A percentile compares a stretch with the other conserved stretches of the same genome.
These are phyloP conservation scores for Rachycentron canadum DNA, from an alignment of 2,797 vertebrate genomes.

Conservation along the genomic window DNA sequence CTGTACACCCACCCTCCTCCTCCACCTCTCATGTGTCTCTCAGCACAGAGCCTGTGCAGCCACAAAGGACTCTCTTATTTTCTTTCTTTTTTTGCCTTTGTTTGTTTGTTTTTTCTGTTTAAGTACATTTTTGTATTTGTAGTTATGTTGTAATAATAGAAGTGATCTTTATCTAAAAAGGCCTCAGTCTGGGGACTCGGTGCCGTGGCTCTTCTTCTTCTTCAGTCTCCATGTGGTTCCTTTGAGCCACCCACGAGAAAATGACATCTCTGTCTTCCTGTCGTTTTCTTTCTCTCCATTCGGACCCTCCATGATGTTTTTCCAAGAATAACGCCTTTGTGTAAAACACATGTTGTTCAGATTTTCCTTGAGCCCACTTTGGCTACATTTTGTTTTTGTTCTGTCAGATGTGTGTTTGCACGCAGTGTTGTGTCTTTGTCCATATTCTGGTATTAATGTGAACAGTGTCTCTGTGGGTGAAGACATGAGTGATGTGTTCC, in stretches of 20 bases:
- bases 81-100: conserved; percentile 40
- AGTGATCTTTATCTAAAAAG: not conserved
- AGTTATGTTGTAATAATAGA: not conserved
- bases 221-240: conserved; percentile 84
- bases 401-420: conserved; percentile 55
- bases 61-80: conserved; percentile 41
- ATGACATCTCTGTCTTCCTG: conserved; percentile 44
- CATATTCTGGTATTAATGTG: conserved; percentile 46
- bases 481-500: conserved; percentile 26
- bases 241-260: conserved; percentile 80
- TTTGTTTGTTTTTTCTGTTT: conserved; percentile 35
- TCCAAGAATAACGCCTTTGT: conserved; percentile 81
- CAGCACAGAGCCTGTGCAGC: conserved; percentile 55
- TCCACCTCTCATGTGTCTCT: conserved; percentile 75
- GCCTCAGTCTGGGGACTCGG: not conserved
- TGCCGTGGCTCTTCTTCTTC: not conserved
- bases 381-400: conserved; percentile 67
- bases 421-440: conserved; percentile 50
- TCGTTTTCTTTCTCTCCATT: conserved; percentile 44
- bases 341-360: conserved; percentile 85
- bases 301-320: conserved; percentile 63
- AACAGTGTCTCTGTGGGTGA: conserved; percentile 42
- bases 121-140: not conserved
- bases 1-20: conserved; percentile 67
- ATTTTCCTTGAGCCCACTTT: conserved; percentile 87